phyloP scores from a whole-genome alignment of 2,888 invertebrate genomes.

The Protonemura montana region DNA sequence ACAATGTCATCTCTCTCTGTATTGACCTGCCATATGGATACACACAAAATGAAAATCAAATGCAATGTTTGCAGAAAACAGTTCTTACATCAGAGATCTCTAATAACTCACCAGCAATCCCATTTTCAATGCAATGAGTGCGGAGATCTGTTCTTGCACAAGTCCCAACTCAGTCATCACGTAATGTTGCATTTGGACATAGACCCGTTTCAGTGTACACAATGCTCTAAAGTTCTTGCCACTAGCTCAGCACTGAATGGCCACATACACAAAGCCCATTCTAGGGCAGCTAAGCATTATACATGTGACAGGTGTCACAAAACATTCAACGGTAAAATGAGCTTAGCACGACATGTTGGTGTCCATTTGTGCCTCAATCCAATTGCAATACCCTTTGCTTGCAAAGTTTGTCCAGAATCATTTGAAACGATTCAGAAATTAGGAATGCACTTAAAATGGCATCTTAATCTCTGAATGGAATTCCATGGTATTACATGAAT shows the following conservation, averaged over 20 bases:
- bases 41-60: background rate
- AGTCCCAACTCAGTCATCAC: background rate
- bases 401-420: background rate
- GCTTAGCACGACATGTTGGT: background rate
- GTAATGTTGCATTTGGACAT: background rate
- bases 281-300: background rate
- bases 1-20: background rate
- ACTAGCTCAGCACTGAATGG: background rate
- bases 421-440: background rate
- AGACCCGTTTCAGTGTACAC: background rate
- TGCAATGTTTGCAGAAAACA: background rate
- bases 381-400: constrained; percentile 33
- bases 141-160: background rate
- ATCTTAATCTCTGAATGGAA: background rate
- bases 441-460: background rate
- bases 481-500: background rate
- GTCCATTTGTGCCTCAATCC: constrained; percentile 44
- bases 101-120: constrained; percentile 21
- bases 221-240: constrained; percentile 25
- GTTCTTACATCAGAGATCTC: background rate
- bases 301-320: background rate
- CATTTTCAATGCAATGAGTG: background rate
- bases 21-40: background rate
- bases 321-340: background rate
- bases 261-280: background rate